Conservation (phyloP, 2,888 invertebrate genomes). For the Punctoribates punctum region DNA sequence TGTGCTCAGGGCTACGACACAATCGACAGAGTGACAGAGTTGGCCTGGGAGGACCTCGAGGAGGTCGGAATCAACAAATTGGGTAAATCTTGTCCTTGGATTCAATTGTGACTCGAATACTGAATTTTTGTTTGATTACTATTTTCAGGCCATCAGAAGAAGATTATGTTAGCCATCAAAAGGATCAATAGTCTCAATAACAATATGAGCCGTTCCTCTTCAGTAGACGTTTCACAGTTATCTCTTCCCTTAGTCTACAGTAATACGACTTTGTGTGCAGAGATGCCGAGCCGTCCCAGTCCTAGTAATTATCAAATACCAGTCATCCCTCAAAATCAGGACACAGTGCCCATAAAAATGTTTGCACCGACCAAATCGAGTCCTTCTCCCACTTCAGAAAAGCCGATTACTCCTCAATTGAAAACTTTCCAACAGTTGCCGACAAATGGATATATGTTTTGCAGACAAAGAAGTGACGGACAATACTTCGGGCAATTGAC, state of each 20-base stretch:
- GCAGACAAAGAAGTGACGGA: slow-evolving; percentile 27
- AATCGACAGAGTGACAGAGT: slow-evolving; percentile 86
- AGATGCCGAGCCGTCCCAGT: background rate
- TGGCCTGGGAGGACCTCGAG: slow-evolving; percentile 98
- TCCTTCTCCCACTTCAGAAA: slow-evolving; percentile 45
- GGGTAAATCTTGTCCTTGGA: slow-evolving; percentile 51
- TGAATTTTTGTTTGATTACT: too few relatives aligned
- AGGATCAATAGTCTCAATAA: slow-evolving; percentile 74
- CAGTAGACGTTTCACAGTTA: background rate
- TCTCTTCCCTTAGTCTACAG: slow-evolving; percentile 1
- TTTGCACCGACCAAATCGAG: slow-evolving; percentile 39
- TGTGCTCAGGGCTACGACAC: slow-evolving; percentile 89
- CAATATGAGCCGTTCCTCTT: slow-evolving; percentile 27
- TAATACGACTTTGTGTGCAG: background rate
- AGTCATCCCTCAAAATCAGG: slow-evolving; percentile 27
- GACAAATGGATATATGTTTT: slow-evolving; percentile 38
- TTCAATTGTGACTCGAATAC: background rate
- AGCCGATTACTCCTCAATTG: slow-evolving; percentile 47
- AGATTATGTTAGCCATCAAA: slow-evolving; percentile 93
- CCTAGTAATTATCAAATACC: slow-evolving; percentile 3
- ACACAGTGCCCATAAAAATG: slow-evolving; percentile 40
- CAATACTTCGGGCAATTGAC: background rate
- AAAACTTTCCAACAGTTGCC: slow-evolving; percentile 49
- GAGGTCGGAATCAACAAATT: slow-evolving; percentile 68
- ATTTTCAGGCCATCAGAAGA: slow-evolving; percentile 85